Base-by-base conservation (phyloP, 1,140 invertebrate genomes). In the Scaptomyza graminum region DNA sequence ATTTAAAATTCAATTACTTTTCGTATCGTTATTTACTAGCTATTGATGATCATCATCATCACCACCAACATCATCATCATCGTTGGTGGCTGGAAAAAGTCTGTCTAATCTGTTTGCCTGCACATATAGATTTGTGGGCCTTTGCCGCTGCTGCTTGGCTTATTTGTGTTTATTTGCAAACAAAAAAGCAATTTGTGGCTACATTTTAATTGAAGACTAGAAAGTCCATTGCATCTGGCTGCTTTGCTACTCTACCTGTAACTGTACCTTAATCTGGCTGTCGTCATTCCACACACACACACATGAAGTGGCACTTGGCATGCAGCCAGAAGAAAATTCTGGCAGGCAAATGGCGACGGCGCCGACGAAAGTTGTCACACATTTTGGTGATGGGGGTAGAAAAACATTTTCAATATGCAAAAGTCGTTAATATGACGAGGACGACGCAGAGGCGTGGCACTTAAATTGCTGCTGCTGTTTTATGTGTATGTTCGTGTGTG, bases 361-460 rank as follows among this genome's bases (percentile, higher is more conserved):
- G 61, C 72, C 77, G 34, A 7, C 37, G 37, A 68, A 60, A 51
- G 37, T 85, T 82, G 83, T 87, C 79, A 87, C 82, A 87, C 79
- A 34, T 85, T 83, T 68, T 55, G 82, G 18, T 22, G n/a, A n/a
- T 63, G 51, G 55, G 78, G 60, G 68, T 12, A 3, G 4, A 9
- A 34, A 87, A 88, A 87, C 78, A 87, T 87, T 87, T 87, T 87
- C 82, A 87, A 87, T 87, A 87, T 87, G 82, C 75, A 87, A 82
- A 72, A 75, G 79, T 77, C 79, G 82, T 87, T 87, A 88, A 88
- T 87, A 79, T 76, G 77, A 62, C 57, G 37, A 41, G 8, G 37
- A 11, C 37, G 71, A 51, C 67, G 46, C 31, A 57, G 61, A 59
- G 50, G 61, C 44, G 49, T 46, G 44, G 47, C 50, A 73, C 75